Percentiles rank a stretch among this genome's conserved stretches.
Conservation (phyloP, 1,140 invertebrate genomes). For the Bombus waltoni region DNA sequence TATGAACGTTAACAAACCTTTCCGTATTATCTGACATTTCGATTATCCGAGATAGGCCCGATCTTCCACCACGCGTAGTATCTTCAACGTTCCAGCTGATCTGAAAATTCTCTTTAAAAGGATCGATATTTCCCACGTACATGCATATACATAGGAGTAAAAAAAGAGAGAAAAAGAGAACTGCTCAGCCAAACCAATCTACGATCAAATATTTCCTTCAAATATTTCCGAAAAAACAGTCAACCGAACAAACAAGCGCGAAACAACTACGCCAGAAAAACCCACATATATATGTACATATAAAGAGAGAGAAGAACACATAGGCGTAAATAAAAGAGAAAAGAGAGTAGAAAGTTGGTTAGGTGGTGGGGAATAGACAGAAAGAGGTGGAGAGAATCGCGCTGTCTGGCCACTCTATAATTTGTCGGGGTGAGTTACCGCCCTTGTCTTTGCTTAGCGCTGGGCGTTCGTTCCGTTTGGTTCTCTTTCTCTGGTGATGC, state of each 20-base stretch:
- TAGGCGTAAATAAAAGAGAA: not conserved
- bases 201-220: too few relatives aligned
- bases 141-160: too few relatives aligned
- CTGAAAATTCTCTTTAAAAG: too few relatives aligned
- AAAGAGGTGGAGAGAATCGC: conserved; percentile 72
- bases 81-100: too few relatives aligned
- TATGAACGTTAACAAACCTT: too few relatives aligned
- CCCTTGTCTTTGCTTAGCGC: conserved; percentile 80
- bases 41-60: too few relatives aligned
- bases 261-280: not conserved
- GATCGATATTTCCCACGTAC: too few relatives aligned
- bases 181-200: too few relatives aligned
- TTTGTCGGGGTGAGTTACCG: conserved; percentile 82
- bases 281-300: not conserved
- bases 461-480: conserved; percentile 78
- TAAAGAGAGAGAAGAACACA: not conserved
- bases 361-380: not conserved
- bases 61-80: too few relatives aligned
- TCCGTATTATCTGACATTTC: too few relatives aligned
- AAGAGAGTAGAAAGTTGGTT: not conserved
- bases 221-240: not conserved
- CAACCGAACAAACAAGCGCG: not conserved
- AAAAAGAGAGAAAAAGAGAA: too few relatives aligned
- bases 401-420: conserved; percentile 80
- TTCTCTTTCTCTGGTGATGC: conserved; percentile 73